Evolutionary conservation across 1,140 invertebrate species (phyloP).

Genomic region (Sminthurides bifidus): DNA sequence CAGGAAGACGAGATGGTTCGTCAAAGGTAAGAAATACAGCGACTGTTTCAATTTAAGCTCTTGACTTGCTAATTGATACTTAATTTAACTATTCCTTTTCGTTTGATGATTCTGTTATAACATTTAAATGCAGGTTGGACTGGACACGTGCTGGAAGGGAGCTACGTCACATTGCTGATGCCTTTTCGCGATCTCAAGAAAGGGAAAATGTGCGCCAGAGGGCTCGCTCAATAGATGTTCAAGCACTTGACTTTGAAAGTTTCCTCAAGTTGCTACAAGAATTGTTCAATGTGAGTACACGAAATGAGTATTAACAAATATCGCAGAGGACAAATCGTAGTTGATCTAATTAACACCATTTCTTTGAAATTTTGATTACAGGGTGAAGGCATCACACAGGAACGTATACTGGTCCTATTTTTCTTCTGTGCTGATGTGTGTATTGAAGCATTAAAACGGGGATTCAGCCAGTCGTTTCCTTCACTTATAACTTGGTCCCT

Average conservation of each 20-base stretch:
- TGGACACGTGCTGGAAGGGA: conserved; percentile 26
- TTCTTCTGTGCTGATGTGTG: conserved; percentile 41
- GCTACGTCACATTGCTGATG: conserved; percentile 28
- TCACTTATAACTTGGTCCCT: conserved; percentile 35
- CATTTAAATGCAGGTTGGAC: not conserved
- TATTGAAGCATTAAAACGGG: conserved; percentile 32
- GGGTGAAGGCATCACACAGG: conserved; percentile 35
- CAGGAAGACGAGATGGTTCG: not conserved
- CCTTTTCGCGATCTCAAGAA: conserved; percentile 23
- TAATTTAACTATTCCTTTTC: not conserved
- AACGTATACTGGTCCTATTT: conserved; percentile 39
- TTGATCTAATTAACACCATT: not conserved
- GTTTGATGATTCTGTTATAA: not conserved
- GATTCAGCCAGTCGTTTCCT: conserved; percentile 28
- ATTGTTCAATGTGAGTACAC: conserved; percentile 21
- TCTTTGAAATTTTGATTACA: conserved; percentile 9
- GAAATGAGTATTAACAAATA: not conserved
- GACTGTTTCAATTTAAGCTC: not conserved
- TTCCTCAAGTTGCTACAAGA: conserved; percentile 26
- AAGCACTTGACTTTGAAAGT: conserved; percentile 20
- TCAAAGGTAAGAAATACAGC: conserved; percentile 2
- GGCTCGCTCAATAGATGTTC: conserved; percentile 16
- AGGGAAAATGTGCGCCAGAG: conserved; percentile 15
- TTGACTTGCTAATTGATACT: not conserved
- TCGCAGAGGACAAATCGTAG: not conserved